These are phyloP conservation scores for Botia almorhae DNA, from an alignment of 2,797 vertebrate genomes.

Conservation along the genomic window DNA sequence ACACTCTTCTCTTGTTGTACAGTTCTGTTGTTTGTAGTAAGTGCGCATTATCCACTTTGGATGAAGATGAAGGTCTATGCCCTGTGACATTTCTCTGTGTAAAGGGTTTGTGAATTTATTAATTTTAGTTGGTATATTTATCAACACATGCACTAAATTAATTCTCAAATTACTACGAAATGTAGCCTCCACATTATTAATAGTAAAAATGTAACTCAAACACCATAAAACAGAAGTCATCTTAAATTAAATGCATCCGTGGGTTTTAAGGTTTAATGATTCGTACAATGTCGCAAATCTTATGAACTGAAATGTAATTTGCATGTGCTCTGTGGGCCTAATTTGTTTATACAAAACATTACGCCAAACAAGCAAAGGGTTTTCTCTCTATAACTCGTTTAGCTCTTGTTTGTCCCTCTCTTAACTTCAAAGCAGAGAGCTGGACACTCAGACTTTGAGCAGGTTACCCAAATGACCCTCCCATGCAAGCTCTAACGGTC, in stretches of 20 bases:
- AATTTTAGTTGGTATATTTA: neutral
- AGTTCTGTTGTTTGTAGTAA: neutral
- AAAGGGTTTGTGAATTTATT: neutral
- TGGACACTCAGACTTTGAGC: conserved; percentile 72
- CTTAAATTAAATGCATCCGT: neutral
- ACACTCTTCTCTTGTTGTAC: neutral
- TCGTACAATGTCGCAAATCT: neutral
- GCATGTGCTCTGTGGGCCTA: neutral
- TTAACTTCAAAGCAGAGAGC: conserved; percentile 68
- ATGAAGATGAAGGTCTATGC: neutral
- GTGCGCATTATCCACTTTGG: neutral
- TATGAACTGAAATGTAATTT: neutral
- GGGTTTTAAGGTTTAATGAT: neutral
- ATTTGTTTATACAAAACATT: conserved; percentile 15
- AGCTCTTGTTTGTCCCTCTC: conserved; percentile 29
- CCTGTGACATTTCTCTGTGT: neutral
- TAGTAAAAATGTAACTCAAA: neutral
- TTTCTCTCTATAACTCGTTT: conserved; percentile 4
- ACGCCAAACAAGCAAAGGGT: too few relatives aligned
- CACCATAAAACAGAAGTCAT: neutral
- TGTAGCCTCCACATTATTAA: too few relatives aligned
- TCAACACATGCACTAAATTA: too few relatives aligned
- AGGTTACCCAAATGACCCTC: conserved; percentile 65
- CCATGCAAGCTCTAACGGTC: conserved; percentile 56
- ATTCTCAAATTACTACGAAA: too few relatives aligned